A percentile compares a stretch with the other conserved stretches of the same genome.
phyloP scores from a whole-genome alignment of 2,797 vertebrate species.

The Alosa sapidissima region DNA sequence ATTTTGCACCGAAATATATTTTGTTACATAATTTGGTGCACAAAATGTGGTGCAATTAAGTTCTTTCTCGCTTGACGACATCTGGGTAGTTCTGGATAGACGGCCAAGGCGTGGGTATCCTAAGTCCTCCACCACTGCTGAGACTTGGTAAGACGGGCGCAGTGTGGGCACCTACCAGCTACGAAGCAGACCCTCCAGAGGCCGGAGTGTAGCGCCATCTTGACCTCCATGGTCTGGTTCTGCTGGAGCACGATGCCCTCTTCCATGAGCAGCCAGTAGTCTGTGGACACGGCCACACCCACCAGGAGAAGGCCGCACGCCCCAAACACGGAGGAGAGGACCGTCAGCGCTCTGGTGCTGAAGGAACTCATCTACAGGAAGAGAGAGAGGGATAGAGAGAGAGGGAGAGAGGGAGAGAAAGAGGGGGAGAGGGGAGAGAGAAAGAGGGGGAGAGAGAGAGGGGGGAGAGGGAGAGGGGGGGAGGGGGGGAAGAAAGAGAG shows the following conservation, averaged over 20 bases:
- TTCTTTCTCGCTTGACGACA: too few species aligned
- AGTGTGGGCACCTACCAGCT: constrained; percentile 69
- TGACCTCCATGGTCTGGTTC: constrained; percentile 88
- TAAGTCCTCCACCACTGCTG: too few species aligned
- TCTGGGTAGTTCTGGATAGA: too few species aligned
- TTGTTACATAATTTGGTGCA: too few species aligned
- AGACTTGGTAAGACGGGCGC: too few species aligned
- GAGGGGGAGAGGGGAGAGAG: background rate
- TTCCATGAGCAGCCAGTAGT: constrained; percentile 92
- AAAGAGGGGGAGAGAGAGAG: constrained; percentile 26
- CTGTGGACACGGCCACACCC: constrained; percentile 87
- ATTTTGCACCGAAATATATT: too few species aligned
- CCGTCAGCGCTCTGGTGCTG: constrained; percentile 85
- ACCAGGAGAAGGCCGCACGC: constrained; percentile 85
- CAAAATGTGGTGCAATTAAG: too few species aligned
- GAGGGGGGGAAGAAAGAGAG: background rate
- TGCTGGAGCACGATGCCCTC: constrained; percentile 86
- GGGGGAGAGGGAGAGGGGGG: background rate
- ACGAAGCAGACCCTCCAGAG: constrained; percentile 92
- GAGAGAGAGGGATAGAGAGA: background rate
- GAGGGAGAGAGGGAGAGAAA: background rate
- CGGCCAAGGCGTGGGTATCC: too few species aligned
- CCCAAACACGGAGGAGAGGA: constrained; percentile 86
- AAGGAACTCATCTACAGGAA: constrained; percentile 82
- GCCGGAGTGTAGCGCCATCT: constrained; percentile 88